phyloP scores from a whole-genome alignment of 2,888 invertebrate species.

The Schrankia costaestrigalis region DNA sequence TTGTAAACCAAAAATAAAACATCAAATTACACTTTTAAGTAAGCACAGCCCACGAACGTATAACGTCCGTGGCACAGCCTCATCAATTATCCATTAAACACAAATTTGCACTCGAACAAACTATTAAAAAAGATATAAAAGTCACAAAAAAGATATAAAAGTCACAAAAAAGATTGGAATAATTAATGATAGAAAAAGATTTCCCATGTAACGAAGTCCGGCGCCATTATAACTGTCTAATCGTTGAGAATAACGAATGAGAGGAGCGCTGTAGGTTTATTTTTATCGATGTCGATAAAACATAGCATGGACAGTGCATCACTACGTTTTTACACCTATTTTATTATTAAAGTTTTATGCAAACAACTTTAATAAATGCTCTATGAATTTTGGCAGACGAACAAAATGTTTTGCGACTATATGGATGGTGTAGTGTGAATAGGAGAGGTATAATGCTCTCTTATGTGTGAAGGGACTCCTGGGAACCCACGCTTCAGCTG shows the following conservation, averaged over 20 bases:
- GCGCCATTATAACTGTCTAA: conserved; percentile 39
- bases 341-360: conserved; percentile 75
- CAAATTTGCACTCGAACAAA: conserved; percentile 16
- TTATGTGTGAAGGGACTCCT: no score
- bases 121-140: conserved; percentile 25
- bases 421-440: no score
- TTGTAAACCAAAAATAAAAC: no score
- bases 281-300: conserved; percentile 48
- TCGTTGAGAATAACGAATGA: conserved; percentile 43
- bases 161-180: conserved; percentile 42
- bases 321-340: conserved; percentile 64
- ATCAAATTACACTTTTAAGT: no score
- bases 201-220: conserved; percentile 46
- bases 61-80: no score
- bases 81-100: no score
- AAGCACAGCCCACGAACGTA: no score
- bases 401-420: no score
- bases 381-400: no score
- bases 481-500: no score
- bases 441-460: no score
- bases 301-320: conserved; percentile 36
- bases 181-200: conserved; percentile 58
- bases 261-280: conserved; percentile 29
- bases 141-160: background rate
- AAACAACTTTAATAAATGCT: no score